A percentile compares a stretch with the other conserved stretches of the same genome.
These are phyloP conservation scores for Stenolophus ochropezus DNA, from an alignment of 2,888 invertebrate genomes.

Conservation along the genomic window DNA sequence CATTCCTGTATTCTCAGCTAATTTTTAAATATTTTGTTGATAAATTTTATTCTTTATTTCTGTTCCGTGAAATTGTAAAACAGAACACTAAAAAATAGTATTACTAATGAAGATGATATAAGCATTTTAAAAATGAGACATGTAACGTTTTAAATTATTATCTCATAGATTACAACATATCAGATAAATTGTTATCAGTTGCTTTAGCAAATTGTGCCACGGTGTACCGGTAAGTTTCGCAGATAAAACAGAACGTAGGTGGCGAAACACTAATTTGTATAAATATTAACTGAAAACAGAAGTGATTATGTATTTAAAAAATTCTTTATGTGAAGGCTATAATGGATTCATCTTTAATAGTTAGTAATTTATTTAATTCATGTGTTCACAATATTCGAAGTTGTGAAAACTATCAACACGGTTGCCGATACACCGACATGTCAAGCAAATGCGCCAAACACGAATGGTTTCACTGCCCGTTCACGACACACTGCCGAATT, in stretches of 20 bases:
- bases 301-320: no score
- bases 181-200: slow-evolving; percentile 12
- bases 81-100: no score
- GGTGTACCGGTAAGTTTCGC: background rate
- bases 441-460: slow-evolving; percentile 32
- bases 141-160: background rate
- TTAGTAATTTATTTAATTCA: background rate
- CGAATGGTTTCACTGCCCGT: slow-evolving; percentile 26
- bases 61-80: no score
- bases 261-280: no score
- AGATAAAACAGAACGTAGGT: no score
- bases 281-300: no score
- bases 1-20: no score
- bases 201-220: background rate
- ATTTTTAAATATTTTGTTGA: background rate
- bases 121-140: background rate
- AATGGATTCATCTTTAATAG: background rate
- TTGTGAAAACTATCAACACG: background rate
- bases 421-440: slow-evolving; percentile 21
- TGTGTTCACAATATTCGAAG: background rate
- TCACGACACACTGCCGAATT: slow-evolving; percentile 1
- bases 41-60: background rate
- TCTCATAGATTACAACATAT: slow-evolving; percentile 4
- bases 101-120: no score
- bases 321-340: no score